Base-by-base conservation (phyloP, 1,140 invertebrate genomes). In the Pseudomyrmex pallidus region DNA sequence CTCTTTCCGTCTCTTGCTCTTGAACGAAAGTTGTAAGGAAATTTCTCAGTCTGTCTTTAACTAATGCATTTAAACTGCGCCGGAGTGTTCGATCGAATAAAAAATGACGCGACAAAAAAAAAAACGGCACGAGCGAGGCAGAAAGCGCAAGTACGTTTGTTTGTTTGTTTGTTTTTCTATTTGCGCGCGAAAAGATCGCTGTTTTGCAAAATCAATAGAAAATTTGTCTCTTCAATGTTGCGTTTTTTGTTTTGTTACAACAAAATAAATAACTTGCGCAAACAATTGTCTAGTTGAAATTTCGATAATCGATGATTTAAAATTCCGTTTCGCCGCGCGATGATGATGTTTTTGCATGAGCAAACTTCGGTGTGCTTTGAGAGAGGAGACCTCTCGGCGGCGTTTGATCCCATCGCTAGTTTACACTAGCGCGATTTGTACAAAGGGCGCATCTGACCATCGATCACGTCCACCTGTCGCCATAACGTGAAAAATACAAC, bases 401-500 rank as follows among this genome's bases (percentile, higher is more conserved):
- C 61, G 61, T 76, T 83, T 76, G 72, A 80, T 72, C n/a, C 4
- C 9, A 35, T 61, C 44, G 54, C 20, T 80, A 72, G 22, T 72
- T 74, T 61, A 68, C 67, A 62, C 44, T 22, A 56, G 44, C 62
- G 7, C 50, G 54, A 68, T 86, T 82, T 46, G 48, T 62, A 25
- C 35, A 73, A 83, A 83, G 66, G 22, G 73, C 8, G 44, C 48
- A 56, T 74, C 25, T 74, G 63, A 70, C 56, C 84, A 89, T 89
- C 87, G 86, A 89, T 89, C 86, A 89, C 62, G 63, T 78, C 63
- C 87, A 76, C 56, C 74, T 85, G 86, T 74, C 78, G 83, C 78
- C 78, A 72, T 83, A 80, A 76, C 87, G 73, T 78, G 87, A 89
- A 89, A 88, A 89, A 89, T 88, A 83, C 64, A 35, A 66, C 46